Conservation (phyloP, 2,797 vertebrate species). For the Ceryle rudis region DNA sequence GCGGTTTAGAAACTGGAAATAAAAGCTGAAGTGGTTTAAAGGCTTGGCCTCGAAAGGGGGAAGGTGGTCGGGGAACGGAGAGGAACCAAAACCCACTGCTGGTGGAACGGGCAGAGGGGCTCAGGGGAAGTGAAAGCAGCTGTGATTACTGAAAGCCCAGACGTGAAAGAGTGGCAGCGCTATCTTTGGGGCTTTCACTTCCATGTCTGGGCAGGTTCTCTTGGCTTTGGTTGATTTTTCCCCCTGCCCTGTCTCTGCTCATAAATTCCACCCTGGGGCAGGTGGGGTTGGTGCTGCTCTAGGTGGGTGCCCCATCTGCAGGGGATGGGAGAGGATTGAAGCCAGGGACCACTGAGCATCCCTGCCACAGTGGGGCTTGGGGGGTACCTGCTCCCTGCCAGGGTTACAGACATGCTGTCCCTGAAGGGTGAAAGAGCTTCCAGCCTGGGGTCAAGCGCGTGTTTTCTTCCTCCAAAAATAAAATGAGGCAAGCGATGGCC, state of each 20-base stretch:
- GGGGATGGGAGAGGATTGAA: rapidly evolving
- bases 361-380: rapidly evolving
- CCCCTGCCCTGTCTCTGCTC: neutral
- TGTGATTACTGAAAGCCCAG: slow-evolving; percentile 14
- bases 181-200: slow-evolving; percentile 53
- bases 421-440: neutral
- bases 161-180: neutral
- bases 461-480: neutral
- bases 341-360: neutral
- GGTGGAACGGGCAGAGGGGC: neutral
- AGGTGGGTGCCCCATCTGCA: neutral
- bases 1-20: neutral
- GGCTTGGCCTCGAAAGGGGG: neutral
- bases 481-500: neutral
- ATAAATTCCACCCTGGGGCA: neutral
- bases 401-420: rapidly evolving
- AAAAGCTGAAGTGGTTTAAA: slow-evolving; percentile 33
- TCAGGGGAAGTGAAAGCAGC: slow-evolving; percentile 51
- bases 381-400: neutral
- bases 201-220: slow-evolving; percentile 33
- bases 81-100: slow-evolving; percentile 51
- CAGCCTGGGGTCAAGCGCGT: neutral
- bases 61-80: neutral
- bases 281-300: neutral
- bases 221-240: neutral